Evolutionary conservation across 2,888 invertebrate genomes (phyloP).

Genomic region (Gandaritis pyraliata): DNA sequence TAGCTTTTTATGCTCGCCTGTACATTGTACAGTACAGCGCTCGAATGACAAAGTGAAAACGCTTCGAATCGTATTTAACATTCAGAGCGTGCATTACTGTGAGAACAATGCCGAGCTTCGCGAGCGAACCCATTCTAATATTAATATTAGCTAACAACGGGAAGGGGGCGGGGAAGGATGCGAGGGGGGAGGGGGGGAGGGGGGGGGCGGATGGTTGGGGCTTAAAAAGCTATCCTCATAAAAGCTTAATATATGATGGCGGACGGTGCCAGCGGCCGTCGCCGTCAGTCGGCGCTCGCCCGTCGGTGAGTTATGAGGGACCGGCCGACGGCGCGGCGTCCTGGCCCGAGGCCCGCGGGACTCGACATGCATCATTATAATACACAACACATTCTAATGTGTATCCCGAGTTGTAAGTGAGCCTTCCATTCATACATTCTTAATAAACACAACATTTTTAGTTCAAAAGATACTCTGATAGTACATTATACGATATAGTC

Average conservation of each 20-base stretch:
- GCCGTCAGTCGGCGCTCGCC: not conserved
- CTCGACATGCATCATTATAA: not conserved
- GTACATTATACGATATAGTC: no score
- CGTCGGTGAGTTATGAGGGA: not conserved
- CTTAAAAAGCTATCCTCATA: constrained; percentile 53
- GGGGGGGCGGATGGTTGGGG: constrained; percentile 18
- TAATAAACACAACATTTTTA: no score
- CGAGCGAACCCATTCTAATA: constrained; percentile 44
- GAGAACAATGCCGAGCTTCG: constrained; percentile 39
- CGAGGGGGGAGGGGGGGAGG: not conserved
- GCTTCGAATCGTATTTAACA: constrained; percentile 33
- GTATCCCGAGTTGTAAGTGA: no score
- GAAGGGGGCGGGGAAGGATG: constrained; percentile 13
- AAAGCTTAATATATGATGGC: constrained; percentile 44
- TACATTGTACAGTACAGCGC: constrained; percentile 14
- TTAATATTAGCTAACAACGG: constrained; percentile 47
- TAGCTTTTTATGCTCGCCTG: constrained; percentile 3
- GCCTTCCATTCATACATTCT: no score
- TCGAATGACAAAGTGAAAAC: constrained; percentile 22
- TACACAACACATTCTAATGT: not conserved
- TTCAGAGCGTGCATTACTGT: constrained; percentile 26
- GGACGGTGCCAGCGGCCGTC: not conserved
- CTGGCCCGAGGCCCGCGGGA: not conserved
- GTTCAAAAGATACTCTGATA: no score
- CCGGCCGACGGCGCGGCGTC: not conserved